phyloP scores from a whole-genome alignment of 2,797 vertebrate species.

The Halcyon chelicuti region DNA sequence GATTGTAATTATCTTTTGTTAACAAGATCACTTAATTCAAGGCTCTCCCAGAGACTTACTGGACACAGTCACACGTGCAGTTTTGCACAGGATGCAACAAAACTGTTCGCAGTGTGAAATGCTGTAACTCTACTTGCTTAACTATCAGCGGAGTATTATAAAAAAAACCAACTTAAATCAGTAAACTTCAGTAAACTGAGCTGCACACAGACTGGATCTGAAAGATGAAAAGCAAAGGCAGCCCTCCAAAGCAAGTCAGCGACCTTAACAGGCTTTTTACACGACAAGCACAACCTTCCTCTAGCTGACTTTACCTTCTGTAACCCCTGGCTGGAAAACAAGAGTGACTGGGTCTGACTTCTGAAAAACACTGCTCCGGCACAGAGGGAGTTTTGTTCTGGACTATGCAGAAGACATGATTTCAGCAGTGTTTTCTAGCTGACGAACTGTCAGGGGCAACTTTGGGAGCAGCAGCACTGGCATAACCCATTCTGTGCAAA shows the following conservation, averaged over 20 bases:
- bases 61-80: not conserved
- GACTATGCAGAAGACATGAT: accelerated
- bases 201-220: not conserved
- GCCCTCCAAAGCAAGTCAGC: not conserved
- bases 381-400: constrained; percentile 30
- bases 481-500: not conserved
- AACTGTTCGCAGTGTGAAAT: not conserved
- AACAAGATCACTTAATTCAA: not conserved
- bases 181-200: not conserved
- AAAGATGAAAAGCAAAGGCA: not conserved
- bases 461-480: not conserved
- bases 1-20: not conserved
- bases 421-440: not conserved
- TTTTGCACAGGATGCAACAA: not conserved
- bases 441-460: not conserved
- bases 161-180: not conserved
- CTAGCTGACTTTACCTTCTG: not conserved
- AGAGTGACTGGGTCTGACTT: not conserved
- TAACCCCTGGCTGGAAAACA: not conserved
- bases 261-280: not conserved
- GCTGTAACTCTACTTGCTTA: not conserved
- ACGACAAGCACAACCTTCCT: not conserved
- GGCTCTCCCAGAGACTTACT: not conserved
- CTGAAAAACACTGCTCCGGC: not conserved
- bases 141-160: not conserved